Conservation (phyloP, 92 coral and sea anemone species). For the Isaurus tuberculatus region DNA sequence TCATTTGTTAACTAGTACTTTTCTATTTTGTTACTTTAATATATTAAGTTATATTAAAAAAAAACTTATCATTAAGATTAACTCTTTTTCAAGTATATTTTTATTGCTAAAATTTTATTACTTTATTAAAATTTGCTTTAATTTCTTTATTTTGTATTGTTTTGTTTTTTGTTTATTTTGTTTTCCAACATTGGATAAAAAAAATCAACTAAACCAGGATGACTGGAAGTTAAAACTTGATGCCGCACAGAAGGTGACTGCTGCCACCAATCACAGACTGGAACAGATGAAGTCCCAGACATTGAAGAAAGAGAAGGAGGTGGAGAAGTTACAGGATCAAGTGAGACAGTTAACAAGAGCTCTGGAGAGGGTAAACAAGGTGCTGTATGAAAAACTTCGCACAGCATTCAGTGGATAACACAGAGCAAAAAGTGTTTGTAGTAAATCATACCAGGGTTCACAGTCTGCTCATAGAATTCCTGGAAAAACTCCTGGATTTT, state of each 20-base stretch:
- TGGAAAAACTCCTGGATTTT: no score
- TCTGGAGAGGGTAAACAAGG: slow-evolving; percentile 78
- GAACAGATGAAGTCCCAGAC: slow-evolving; percentile 66
- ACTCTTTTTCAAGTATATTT: not conserved
- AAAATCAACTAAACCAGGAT: slow-evolving; percentile 29
- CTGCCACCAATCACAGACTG: slow-evolving; percentile 65
- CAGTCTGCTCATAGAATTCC: no score
- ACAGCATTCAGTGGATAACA: not conserved
- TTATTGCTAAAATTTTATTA: not conserved
- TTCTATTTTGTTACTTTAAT: no score
- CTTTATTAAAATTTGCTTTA: not conserved
- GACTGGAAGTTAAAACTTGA: slow-evolving; percentile 67
- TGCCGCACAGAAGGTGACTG: slow-evolving; percentile 65
- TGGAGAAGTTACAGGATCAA: slow-evolving; percentile 68
- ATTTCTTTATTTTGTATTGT: not conserved
- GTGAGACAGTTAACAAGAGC: slow-evolving; percentile 63
- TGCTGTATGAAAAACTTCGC: slow-evolving; percentile 11
- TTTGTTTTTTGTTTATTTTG: slow-evolving; percentile 8
- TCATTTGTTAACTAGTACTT: no score
- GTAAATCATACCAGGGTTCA: no score
- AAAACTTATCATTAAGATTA: not conserved
- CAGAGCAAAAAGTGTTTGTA: no score
- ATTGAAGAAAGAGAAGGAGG: slow-evolving; percentile 55
- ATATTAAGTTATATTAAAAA: no score
- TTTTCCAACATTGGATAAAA: not conserved